Evolutionary conservation across 2,888 invertebrate species (phyloP), one percentile per base, ranked within the genome.

Genomic region (Caenorhabditis angaria): DNA sequence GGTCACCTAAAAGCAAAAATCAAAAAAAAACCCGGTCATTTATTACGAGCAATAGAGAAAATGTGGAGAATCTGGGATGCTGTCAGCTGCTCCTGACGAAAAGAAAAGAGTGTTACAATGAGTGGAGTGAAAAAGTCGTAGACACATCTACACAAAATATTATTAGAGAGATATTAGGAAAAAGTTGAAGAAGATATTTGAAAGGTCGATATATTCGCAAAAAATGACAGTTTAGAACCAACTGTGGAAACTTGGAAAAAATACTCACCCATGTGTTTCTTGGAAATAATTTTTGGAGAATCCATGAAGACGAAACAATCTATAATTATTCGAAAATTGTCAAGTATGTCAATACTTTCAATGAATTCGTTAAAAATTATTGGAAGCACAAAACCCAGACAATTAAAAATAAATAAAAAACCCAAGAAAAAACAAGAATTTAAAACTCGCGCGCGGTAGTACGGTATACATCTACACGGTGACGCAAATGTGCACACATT

Each of bases 401-500:
- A n/a, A n/a, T n/a, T n/a, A n/a, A n/a, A n/a, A n/a, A n/a, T n/a
- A n/a, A n/a, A n/a, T n/a, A n/a, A n/a, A n/a, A n/a, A n/a, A n/a
- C 35, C 41, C 25, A 59, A 59, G n/a, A 50, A 10, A 47, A 18
- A 51, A 32, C 3, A 51, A n/a, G n/a, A 24, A 22, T 50, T 29
- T 22, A 14, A 3, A n/a, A 20, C 4, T 6, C 25, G 58, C 20
- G n/a, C 24, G 8, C 22, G 41, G 35, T 47, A 35, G 27, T 58
- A 41, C 27, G 4, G 50, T 58, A 28, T 3, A 27, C 20, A 25
- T 50, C n/a, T 53, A 50, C 65, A 65, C 65, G 1, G 24, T 25
- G 35, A 57, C 61, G 57, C 35, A 22, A 59, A 55, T 27, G 1
- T 35, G 41, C 64, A 53, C 25, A 69, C 10, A 32, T 61, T 69